These are phyloP conservation scores for Sebastes matsubarae DNA, from an alignment of 2,797 vertebrate genomes.

Conservation along the genomic window DNA sequence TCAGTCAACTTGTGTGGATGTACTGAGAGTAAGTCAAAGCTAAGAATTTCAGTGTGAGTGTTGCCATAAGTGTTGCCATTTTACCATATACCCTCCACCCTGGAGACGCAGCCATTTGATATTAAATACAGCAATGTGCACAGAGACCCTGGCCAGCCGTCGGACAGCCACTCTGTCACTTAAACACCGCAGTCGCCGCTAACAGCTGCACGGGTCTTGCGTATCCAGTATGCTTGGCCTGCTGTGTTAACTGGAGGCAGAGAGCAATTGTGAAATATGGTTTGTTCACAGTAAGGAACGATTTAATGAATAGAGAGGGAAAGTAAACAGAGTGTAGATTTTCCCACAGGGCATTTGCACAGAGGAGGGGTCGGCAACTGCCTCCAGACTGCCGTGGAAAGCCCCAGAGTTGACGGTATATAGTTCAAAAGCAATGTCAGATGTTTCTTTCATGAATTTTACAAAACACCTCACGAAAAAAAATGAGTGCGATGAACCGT, in stretches of 20 bases:
- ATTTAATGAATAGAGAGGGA: constrained; percentile 42
- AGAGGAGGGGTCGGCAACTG: constrained; percentile 17
- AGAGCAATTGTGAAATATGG: constrained; percentile 27
- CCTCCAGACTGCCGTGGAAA: constrained; percentile 20
- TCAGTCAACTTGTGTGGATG: not conserved
- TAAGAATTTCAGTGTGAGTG: not conserved
- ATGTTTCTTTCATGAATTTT: not conserved
- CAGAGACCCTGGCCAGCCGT: constrained; percentile 12
- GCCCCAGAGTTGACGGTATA: not conserved
- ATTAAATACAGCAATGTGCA: constrained; percentile 20
- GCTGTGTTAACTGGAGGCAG: constrained; percentile 10
- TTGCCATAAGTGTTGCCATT: not conserved
- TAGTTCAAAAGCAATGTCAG: not conserved
- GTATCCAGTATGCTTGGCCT: constrained; percentile 10
- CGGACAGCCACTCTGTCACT: constrained; percentile 24
- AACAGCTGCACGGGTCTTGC: constrained; percentile 6
- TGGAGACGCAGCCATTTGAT: constrained; percentile 1
- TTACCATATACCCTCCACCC: not conserved
- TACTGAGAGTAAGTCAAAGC: constrained; percentile 16
- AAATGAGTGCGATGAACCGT: not conserved
- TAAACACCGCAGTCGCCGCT: constrained; percentile 21
- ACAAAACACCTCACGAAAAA: not conserved
- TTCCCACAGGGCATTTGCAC: constrained; percentile 25
- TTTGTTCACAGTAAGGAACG: constrained; percentile 26
- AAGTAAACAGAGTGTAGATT: constrained; percentile 28